phyloP scores from a whole-genome alignment of 2,888 invertebrate genomes.

The Athripsodes cinereus region DNA sequence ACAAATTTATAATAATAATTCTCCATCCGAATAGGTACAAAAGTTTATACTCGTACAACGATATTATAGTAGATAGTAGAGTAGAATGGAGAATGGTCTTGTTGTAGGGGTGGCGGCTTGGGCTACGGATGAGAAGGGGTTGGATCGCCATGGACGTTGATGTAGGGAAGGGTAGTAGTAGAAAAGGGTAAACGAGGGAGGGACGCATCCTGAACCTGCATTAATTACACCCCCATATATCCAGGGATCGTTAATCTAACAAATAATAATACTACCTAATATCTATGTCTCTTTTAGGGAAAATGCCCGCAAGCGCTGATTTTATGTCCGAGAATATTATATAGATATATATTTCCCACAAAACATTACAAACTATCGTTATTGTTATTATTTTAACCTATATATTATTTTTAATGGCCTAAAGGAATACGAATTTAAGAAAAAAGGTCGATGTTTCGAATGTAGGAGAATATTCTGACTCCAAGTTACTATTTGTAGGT shows the following conservation, averaged over 20 bases:
- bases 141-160: conserved; percentile 6
- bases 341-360: too few species aligned
- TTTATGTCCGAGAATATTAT: conserved; percentile 6
- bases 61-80: too few species aligned
- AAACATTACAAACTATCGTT: too few species aligned
- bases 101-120: conserved; percentile 4
- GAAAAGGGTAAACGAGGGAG: conserved; percentile 4
- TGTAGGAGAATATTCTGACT: too few species aligned
- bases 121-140: not conserved
- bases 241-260: conserved; percentile 28
- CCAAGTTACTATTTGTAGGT: too few species aligned
- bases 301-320: conserved; percentile 23
- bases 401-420: too few species aligned
- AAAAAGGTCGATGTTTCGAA: too few species aligned
- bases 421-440: too few species aligned
- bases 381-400: too few species aligned
- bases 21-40: too few species aligned
- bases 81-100: not conserved
- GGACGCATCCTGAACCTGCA: conserved; percentile 24
- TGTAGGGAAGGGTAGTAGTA: conserved; percentile 1
- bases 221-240: conserved; percentile 25
- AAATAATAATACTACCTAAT: conserved; percentile 16
- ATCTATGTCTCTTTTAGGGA: conserved; percentile 25
- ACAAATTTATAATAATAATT: too few species aligned
- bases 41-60: too few species aligned